Evolutionary conservation across 2,888 invertebrate species (phyloP).

Genomic region (Melitaea athalia): DNA sequence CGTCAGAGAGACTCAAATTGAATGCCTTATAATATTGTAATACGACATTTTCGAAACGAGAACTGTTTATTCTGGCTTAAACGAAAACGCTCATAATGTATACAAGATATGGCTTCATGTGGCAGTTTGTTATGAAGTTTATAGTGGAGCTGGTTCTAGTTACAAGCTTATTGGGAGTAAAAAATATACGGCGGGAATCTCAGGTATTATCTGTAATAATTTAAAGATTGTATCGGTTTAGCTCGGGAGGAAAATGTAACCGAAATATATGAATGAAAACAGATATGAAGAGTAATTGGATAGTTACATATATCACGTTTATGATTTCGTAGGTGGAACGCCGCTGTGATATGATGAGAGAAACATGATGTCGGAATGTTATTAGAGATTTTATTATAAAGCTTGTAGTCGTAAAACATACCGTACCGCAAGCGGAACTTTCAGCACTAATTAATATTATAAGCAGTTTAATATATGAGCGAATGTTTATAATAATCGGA

Average conservation of each 20-base stretch:
- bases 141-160: constrained; percentile 75
- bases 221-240: constrained; percentile 63
- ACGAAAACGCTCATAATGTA: constrained; percentile 81
- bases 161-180: constrained; percentile 63
- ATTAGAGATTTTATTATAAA: constrained; percentile 72
- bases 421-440: constrained; percentile 53
- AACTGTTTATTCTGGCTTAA: constrained; percentile 59
- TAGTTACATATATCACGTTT: constrained; percentile 63
- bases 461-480: neutral
- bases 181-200: constrained; percentile 56
- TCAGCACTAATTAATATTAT: constrained; percentile 39
- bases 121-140: constrained; percentile 82
- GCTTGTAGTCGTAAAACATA: constrained; percentile 65
- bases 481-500: neutral
- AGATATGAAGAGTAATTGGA: constrained; percentile 63
- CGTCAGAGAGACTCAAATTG: constrained; percentile 38
- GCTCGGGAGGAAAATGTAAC: constrained; percentile 40
- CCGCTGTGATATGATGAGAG: constrained; percentile 63
- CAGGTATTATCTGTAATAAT: constrained; percentile 67
- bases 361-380: constrained; percentile 68
- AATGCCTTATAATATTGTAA: constrained; percentile 31
- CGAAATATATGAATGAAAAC: constrained; percentile 58
- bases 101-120: constrained; percentile 77
- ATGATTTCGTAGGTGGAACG: constrained; percentile 54
- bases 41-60: constrained; percentile 47